Base-by-base conservation (phyloP, 1,140 invertebrate species). In the Patella vulgata region DNA sequence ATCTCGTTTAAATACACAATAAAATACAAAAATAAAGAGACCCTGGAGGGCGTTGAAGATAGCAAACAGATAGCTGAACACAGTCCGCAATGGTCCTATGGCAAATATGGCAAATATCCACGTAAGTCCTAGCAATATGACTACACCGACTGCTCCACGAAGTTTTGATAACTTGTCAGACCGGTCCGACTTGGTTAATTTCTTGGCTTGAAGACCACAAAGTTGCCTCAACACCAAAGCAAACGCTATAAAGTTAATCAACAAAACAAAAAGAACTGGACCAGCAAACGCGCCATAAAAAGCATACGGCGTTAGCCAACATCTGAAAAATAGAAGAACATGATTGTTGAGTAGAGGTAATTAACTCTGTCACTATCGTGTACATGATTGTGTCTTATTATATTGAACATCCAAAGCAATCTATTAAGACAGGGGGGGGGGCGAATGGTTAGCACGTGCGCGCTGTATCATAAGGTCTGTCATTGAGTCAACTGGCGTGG, bases 81-180 rank as follows among this genome's bases (percentile, higher is more conserved):
- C 59, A 19, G 66, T 69, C 21, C 54, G 58, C 21, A 64, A 75
- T 33, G 76, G 70, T 44, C 84, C 85, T 6, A 88, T 73, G 19
- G 87, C 85, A 48, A 88, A 77, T 23, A 87, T 74, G 27, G 85
- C 87, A 51, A 87, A 84, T 0, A 85, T 71, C 87, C 87, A 88
- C 0, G 87, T 86, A 0, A 88, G 77, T 19, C 87, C 87, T 5
- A 88, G 79, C 17, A 88, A 73, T 6, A 86, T 75, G 73, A 87
- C 80, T 5, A 88, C 80, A 2, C 85, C 84, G 2, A 86, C 70
- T 6, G 86, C 83, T 19, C 86, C 86, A 31, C 84, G 81, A 17
- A 88, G 75, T 70, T 87, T 82, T 11, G 77, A 75, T 6, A 63
- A 43, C 1, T 62, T 76, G 36, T 51, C 70, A 55, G 52, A 63